Base-by-base conservation (phyloP, 2,113 vertebrate genomes). In the Bagarius yarrelli region DNA sequence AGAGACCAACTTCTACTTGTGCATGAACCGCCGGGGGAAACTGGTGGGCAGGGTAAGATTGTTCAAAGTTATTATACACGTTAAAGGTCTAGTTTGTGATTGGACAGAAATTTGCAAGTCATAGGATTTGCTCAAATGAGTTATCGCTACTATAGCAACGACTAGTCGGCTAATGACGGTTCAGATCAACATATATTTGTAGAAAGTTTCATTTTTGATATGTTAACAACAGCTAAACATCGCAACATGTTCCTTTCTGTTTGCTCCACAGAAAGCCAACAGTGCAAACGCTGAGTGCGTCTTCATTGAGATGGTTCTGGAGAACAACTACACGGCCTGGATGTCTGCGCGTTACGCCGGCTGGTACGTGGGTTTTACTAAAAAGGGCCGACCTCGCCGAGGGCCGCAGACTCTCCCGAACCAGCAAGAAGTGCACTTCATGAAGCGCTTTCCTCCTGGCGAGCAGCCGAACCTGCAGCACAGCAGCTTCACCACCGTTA, bases 331-430 rank as follows among this genome's bases (percentile, higher is more conserved):
- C 80, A 96, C 95, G 0, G 95, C 95, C 47, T 91, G 95, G 91
- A 95, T 96, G 94, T 96, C 95, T 0, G 94, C 94, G 0, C 95
- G 93, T 81, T 95, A 95, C 78, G 87, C 91, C 0, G 94, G 94
- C 91, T 96, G 95, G 95, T 96, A 95, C 1, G 92, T 96, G 72
- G 94, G 94, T 88, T 96, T 96, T 92, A 96, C 94, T 83, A 96
- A 96, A 91, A 95, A 93, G 88, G 95, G 95, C 44, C 91, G 94
- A 64, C 94, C 95, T 0, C 89, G 95, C 30, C 94, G 94, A 85
- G 95, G 95, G 66, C 93, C 94, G 59, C 95, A 95, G 88, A 96
- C 95, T 25, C 91, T 93, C 63, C 93, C 95, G 85, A 96, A 95
- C 85, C 95, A 96, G 88, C 93, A 95, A 87, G 95, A 96, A 1